A percentile compares a stretch with the other conserved stretches of the same genome.
Conservation (phyloP, 2,797 vertebrate species). For the Crenichthys baileyi region DNA sequence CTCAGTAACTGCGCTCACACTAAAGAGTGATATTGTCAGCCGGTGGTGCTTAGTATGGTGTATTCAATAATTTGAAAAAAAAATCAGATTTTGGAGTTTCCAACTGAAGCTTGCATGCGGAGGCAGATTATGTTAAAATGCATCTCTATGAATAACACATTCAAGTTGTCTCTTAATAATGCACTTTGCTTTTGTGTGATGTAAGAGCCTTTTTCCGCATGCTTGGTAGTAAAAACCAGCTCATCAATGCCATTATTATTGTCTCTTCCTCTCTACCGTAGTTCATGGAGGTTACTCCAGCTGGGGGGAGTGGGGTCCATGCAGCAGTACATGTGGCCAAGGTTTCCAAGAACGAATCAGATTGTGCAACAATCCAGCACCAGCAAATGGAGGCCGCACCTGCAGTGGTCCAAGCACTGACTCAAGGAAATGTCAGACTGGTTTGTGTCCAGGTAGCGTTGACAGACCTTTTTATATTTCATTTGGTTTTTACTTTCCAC, state of each 20-base stretch:
- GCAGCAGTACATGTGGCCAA: conserved; percentile 78
- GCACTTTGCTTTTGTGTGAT: conserved; percentile 8
- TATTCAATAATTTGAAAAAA: no score
- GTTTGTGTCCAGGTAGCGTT: conserved; percentile 81
- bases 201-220: not conserved
- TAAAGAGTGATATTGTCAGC: no score
- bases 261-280: conserved; percentile 39
- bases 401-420: conserved; percentile 79
- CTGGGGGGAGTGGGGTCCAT: conserved; percentile 84
- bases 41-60: no score
- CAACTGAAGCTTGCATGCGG: no score
- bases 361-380: conserved; percentile 80
- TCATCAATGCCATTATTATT: not conserved
- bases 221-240: not conserved
- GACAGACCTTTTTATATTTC: not conserved
- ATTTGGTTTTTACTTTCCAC: not conserved
- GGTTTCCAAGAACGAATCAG: conserved; percentile 78
- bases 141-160: not conserved
- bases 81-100: no score
- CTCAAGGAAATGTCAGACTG: conserved; percentile 79
- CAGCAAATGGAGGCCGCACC: conserved; percentile 79
- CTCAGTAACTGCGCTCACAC: no score
- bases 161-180: not conserved
- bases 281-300: conserved; percentile 83
- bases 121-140: no score